Conservation (phyloP, 23 tunicate species). For the Ascidia mentula region DNA sequence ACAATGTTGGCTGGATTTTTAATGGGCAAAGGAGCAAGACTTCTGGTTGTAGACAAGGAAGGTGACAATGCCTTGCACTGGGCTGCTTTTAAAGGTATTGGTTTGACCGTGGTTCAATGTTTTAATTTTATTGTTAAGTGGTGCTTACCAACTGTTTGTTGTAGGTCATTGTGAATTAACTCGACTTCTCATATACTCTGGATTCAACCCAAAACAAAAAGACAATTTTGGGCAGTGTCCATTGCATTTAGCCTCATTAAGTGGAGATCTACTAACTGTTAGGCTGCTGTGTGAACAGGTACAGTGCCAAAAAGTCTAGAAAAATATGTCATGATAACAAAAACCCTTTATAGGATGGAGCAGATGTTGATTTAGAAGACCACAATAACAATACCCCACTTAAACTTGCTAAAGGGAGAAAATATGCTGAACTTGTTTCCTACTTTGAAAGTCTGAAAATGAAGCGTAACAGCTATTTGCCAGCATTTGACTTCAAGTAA, state of each 20-base stretch:
- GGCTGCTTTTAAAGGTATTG: conserved; percentile 99
- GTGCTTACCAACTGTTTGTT: conserved; percentile 1
- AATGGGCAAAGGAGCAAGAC: conserved; percentile 95
- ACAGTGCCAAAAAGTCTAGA: neutral
- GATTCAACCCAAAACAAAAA: conserved; percentile 88
- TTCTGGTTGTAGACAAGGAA: conserved; percentile 91
- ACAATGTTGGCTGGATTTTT: conserved; percentile 94
- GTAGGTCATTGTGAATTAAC: conserved; percentile 93
- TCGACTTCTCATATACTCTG: conserved; percentile 94
- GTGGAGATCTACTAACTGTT: conserved; percentile 90
- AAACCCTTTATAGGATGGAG: conserved; percentile 95
- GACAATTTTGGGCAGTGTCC: conserved; percentile 98
- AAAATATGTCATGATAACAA: neutral
- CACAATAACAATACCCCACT: conserved; percentile 91
- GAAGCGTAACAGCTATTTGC: conserved; percentile 31
- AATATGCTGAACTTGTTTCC: conserved; percentile 37
- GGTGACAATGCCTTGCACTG: conserved; percentile 99
- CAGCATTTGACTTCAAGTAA: conserved; percentile 46
- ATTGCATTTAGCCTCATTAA: conserved; percentile 87
- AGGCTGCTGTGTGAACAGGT: conserved; percentile 96
- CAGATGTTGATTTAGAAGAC: conserved; percentile 81
- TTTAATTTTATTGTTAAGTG: neutral
- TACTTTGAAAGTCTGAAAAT: conserved; percentile 45
- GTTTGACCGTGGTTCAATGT: no score
- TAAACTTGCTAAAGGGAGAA: conserved; percentile 94